A percentile compares a stretch with the other conserved stretches of the same genome.
Evolutionary conservation across 2,113 vertebrate genomes (phyloP).

Genomic region (Syngnathus floridae): DNA sequence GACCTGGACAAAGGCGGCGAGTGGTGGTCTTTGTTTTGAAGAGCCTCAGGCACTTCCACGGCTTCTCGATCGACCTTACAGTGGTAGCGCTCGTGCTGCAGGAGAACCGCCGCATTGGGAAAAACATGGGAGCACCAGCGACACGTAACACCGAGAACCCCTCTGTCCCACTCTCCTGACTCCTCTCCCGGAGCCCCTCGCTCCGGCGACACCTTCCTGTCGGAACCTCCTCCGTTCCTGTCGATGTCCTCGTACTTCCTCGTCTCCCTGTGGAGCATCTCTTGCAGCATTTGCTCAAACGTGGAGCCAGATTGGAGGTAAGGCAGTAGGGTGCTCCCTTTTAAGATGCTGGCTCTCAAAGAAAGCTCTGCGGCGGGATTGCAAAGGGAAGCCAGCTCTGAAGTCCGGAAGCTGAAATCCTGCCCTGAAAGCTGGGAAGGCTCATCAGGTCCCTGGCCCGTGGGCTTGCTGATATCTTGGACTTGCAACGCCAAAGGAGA

Average conservation of each 20-base stretch:
- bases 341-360: constrained; percentile 51
- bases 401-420: constrained; percentile 32
- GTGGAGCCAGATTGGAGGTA: constrained; percentile 62
- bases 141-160: constrained; percentile 48
- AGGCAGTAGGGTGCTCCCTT: constrained; percentile 61
- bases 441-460: constrained; percentile 33
- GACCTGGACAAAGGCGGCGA: constrained; percentile 35
- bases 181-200: constrained; percentile 15
- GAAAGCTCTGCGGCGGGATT: constrained; percentile 53
- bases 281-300: constrained; percentile 70
- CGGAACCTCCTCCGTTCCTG: constrained; percentile 20
- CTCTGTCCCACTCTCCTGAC: constrained; percentile 28
- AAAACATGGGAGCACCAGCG: constrained; percentile 69
- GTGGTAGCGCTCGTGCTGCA: constrained; percentile 70
- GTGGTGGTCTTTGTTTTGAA: constrained; percentile 30
- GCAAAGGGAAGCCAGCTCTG: constrained; percentile 53
- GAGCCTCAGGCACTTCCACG: constrained; percentile 36
- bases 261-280: constrained; percentile 64
- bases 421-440: constrained; percentile 38
- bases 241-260: constrained; percentile 38
- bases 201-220: constrained; percentile 36
- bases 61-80: constrained; percentile 60
- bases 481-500: constrained; percentile 39
- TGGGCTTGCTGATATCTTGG: constrained; percentile 28
- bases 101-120: constrained; percentile 60